Evolutionary conservation across 1,140 invertebrate species (phyloP).

Genomic region (Drosophila varians): DNA sequence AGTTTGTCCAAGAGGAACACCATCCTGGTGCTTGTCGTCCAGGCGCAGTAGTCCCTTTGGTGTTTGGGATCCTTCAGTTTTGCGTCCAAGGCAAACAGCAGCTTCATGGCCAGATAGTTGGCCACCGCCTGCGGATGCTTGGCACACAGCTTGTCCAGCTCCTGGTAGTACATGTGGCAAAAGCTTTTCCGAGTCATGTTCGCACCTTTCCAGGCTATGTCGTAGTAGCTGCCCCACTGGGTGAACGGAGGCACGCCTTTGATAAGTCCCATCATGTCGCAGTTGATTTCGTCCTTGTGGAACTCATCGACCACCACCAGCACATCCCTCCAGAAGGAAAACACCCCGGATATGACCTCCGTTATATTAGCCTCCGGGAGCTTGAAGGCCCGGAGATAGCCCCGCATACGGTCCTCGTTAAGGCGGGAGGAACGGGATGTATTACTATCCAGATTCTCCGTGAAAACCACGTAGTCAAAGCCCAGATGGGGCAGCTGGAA

Average conservation of each 20-base stretch:
- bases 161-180: slow-evolving; percentile 51
- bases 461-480: slow-evolving; percentile 62
- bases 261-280: background rate
- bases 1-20: slow-evolving; percentile 53
- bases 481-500: slow-evolving; percentile 65
- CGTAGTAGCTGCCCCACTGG: slow-evolving; percentile 52
- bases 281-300: slow-evolving; percentile 35
- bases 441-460: slow-evolving; percentile 58
- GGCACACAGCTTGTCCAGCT: slow-evolving; percentile 57
- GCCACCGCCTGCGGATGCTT: slow-evolving; percentile 53
- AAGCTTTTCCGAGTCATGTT: background rate
- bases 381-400: slow-evolving; percentile 46
- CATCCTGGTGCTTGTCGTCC: slow-evolving; percentile 22
- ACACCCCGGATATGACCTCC: slow-evolving; percentile 44
- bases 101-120: slow-evolving; percentile 72
- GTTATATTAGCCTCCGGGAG: slow-evolving; percentile 36
- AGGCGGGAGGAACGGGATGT: slow-evolving; percentile 44
- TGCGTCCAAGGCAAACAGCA: slow-evolving; percentile 67
- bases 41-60: slow-evolving; percentile 79
- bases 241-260: background rate
- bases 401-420: slow-evolving; percentile 60
- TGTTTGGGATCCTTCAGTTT: slow-evolving; percentile 47
- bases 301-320: slow-evolving; percentile 51
- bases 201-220: slow-evolving; percentile 57
- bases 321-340: slow-evolving; percentile 58